A percentile compares a stretch with the other conserved stretches of the same genome.
These are phyloP conservation scores for Carassius carassius DNA, from an alignment of 2,113 vertebrate species.

Conservation along the genomic window DNA sequence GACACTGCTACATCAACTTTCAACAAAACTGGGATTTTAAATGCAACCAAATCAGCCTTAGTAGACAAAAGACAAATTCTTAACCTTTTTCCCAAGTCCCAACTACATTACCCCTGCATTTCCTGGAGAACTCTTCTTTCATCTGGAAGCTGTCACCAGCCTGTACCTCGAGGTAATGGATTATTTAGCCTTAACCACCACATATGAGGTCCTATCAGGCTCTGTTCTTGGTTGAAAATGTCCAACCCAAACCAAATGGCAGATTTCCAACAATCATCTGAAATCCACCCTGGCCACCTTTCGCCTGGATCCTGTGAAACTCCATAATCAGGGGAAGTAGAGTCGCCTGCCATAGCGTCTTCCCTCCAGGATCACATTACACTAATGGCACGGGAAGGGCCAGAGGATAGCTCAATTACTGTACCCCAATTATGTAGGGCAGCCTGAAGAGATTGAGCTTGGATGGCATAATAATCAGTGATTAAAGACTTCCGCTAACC, in stretches of 20 bases:
- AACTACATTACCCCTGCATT: slow-evolving; percentile 4
- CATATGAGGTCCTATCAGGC: not conserved
- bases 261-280: slow-evolving; percentile 37
- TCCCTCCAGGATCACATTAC: slow-evolving; percentile 63
- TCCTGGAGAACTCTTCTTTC: not conserved
- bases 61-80: not conserved
- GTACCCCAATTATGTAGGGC: slow-evolving; percentile 59
- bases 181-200: not conserved
- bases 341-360: slow-evolving; percentile 48
- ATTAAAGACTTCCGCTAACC: slow-evolving; percentile 68
- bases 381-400: slow-evolving; percentile 62
- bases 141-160: not conserved
- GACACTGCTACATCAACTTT: not conserved
- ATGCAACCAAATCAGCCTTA: not conserved
- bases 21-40: not conserved
- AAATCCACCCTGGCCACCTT: slow-evolving; percentile 4
- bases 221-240: not conserved
- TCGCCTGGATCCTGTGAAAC: slow-evolving; percentile 64
- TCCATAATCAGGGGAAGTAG: slow-evolving; percentile 59
- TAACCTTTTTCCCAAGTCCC: not conserved
- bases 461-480: slow-evolving; percentile 48
- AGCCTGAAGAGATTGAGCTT: slow-evolving; percentile 42
- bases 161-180: not conserved
- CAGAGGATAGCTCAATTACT: slow-evolving; percentile 65
- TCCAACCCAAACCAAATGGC: not conserved